Percentiles rank a stretch among this genome's conserved stretches.
These are phyloP conservation scores for Geotrypetes seraphini DNA, from an alignment of 2,797 vertebrate genomes.

Conservation along the genomic window DNA sequence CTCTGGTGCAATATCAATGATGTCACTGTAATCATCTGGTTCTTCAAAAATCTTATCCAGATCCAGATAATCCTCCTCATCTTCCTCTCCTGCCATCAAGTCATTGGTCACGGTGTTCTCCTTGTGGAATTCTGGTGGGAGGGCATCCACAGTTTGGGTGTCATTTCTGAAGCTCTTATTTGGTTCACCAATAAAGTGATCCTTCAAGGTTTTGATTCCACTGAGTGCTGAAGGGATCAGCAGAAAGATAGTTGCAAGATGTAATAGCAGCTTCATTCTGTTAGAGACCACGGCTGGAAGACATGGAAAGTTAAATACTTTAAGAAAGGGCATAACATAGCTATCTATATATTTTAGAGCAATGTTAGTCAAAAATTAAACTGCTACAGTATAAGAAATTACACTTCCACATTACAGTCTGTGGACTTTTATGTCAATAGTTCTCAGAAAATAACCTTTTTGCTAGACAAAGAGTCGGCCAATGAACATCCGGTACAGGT, in stretches of 20 bases:
- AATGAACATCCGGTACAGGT: too few relatives aligned
- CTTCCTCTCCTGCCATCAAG: conserved; percentile 72
- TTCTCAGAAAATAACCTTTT: too few relatives aligned
- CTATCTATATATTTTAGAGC: too few relatives aligned
- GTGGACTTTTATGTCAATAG: too few relatives aligned
- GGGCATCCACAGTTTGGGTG: conserved; percentile 31
- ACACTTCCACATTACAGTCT: too few relatives aligned
- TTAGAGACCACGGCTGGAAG: conserved; percentile 11
- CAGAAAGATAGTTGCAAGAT: conserved; percentile 45
- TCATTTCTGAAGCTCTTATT: conserved; percentile 11
- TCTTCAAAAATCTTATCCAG: conserved; percentile 71
- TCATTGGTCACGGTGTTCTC: conserved; percentile 90
- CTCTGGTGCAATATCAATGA: conserved; percentile 69
- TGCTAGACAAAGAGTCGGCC: too few relatives aligned
- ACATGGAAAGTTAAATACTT: background rate
- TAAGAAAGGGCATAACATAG: background rate
- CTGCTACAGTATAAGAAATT: too few relatives aligned
- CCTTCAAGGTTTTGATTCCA: conserved; percentile 58
- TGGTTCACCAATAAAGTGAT: conserved; percentile 47
- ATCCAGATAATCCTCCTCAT: conserved; percentile 88
- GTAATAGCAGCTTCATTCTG: conserved; percentile 60
- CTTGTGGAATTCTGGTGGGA: conserved; percentile 71
- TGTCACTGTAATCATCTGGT: conserved; percentile 67
- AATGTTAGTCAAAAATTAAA: too few relatives aligned
- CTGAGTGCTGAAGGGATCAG: conserved; percentile 45